Base-by-base conservation (phyloP, 2,113 vertebrate genomes). In the Sylvia atricapilla region DNA sequence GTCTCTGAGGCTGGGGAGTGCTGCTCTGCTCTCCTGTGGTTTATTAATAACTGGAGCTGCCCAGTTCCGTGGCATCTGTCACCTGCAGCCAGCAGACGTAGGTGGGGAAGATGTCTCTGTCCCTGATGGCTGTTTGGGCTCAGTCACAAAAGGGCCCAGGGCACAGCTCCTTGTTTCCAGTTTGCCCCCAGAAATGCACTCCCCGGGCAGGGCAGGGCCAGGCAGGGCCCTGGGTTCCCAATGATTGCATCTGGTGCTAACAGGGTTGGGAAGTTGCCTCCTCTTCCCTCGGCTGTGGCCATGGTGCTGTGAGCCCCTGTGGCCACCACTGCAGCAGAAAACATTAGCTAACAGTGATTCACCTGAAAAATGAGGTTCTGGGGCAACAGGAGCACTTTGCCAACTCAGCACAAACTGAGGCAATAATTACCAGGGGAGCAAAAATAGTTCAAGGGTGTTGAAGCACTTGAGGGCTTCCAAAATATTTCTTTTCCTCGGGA, bases 181-280 rank as follows among this genome's bases (percentile, higher is more conserved):
- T 52, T 59, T 75, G 30, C 33, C 46, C 47, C 64, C 28, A 19
- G 0, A 79, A 76, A 59, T 14, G 19, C 39, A 3, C 7, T 86
- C 35, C 35, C 16, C 0, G 0, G 6, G 1, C 24, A 47, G 47
- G 35, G 37, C 74, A 23, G 12, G 64, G 44, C 5, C 52, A 68
- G 44, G 1, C 64, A 47, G n/a, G 39, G 27, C 55, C 33, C 39
- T 7, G 69, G n/a, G 69, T 1, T 28, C 53, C 8, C 46, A 22
- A 0, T 2, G 15, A 11, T 5, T 1, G 0, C 22, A 35, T 5
- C 5, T 0, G 0, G 49, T 2, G 2, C 43, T 80, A 7, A 28
- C 0, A 4, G 58, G 37, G 28, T 33, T 2, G 11, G 52, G 67
- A 64, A 64, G 31, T 60, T 13, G 0, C 15, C n/a, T 55, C 28